These are phyloP conservation scores for Cydia splendana DNA, from an alignment of 1,140 invertebrate genomes.

Conservation along the genomic window DNA sequence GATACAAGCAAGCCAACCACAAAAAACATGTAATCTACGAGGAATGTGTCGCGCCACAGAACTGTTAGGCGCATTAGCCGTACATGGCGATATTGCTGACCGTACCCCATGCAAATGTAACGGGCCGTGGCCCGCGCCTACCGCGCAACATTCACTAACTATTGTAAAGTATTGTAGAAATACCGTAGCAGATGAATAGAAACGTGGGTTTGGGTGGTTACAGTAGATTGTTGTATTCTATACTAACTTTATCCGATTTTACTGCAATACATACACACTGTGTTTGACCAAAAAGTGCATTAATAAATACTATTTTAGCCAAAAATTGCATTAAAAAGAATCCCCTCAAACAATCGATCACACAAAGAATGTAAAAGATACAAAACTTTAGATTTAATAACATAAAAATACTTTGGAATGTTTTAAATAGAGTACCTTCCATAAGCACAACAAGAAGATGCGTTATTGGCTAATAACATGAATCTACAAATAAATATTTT, in stretches of 20 bases:
- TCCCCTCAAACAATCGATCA: no score
- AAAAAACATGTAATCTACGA: neutral
- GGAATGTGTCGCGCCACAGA: conserved; percentile 24
- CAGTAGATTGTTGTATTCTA: neutral
- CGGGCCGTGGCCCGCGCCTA: conserved; percentile 47
- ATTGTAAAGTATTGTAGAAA: conserved; percentile 14
- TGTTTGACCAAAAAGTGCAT: no score
- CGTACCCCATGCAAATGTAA: conserved; percentile 56
- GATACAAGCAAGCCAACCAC: neutral
- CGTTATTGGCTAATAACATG: no score
- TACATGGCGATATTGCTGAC: conserved; percentile 33
- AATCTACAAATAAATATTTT: no score
- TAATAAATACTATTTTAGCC: no score
- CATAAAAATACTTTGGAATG: no score
- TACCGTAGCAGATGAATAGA: neutral
- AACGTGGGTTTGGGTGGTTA: neutral
- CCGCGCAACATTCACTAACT: conserved; percentile 14
- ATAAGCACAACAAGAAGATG: no score
- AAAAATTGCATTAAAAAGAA: no score
- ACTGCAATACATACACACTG: no score
- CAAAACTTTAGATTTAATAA: no score
- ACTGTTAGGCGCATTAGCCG: conserved; percentile 27
- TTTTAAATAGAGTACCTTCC: no score
- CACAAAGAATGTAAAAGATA: no score
- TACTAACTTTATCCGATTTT: neutral